These are phyloP conservation scores for Macrobrachium nipponense DNA, from an alignment of 1,140 invertebrate genomes.

Conservation along the genomic window DNA sequence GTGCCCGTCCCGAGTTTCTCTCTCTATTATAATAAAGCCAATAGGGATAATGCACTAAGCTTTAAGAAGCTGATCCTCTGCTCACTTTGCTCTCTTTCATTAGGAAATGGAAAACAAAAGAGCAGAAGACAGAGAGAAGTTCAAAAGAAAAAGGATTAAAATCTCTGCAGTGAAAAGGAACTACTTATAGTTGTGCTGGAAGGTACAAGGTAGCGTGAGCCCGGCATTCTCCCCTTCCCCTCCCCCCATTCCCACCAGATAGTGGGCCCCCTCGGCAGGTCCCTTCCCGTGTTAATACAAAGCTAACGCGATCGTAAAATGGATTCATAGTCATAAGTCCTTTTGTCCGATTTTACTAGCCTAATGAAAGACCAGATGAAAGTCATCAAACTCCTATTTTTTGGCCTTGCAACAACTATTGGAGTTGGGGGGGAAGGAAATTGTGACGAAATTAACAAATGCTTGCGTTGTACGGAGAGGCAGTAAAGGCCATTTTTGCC, in stretches of 20 bases:
- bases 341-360: conserved; percentile 61
- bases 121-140: background rate
- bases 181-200: background rate
- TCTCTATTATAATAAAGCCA: too few species aligned
- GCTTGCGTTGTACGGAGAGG: conserved; percentile 21
- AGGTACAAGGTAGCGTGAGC: too few species aligned
- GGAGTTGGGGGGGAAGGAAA: conserved; percentile 28
- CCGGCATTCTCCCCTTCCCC: too few species aligned
- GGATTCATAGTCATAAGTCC: conserved; percentile 59
- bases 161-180: too few species aligned
- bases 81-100: too few species aligned
- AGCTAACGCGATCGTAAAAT: conserved; percentile 59
- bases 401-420: conserved; percentile 55
- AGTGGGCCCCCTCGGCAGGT: conserved; percentile 2
- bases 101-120: background rate
- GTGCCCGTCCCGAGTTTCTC: too few species aligned
- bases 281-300: conserved; percentile 55
- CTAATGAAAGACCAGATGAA: conserved; percentile 61
- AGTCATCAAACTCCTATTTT: conserved; percentile 55
- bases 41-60: too few species aligned
- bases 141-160: too few species aligned
- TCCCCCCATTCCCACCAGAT: background rate
- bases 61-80: too few species aligned
- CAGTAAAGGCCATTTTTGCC: conserved; percentile 46
- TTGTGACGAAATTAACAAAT: conserved; percentile 16